phyloP scores from a whole-genome alignment of 2,797 vertebrate species.

The Bradypodion ventrale region DNA sequence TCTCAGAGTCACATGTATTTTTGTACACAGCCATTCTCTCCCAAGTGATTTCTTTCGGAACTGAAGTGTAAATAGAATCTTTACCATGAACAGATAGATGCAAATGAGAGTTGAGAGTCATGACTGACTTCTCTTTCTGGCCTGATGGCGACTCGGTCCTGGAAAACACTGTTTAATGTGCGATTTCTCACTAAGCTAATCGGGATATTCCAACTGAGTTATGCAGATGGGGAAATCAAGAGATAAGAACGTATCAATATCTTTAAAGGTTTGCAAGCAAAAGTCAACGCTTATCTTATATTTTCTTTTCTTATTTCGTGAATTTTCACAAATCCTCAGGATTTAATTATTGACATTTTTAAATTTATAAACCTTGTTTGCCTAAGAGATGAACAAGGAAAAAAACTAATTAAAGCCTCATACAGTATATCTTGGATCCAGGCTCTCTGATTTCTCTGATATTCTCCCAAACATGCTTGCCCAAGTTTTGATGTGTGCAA shows the following conservation, averaged over 20 bases:
- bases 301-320: too few species aligned
- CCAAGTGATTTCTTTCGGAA: not conserved
- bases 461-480: too few species aligned
- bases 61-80: too few species aligned
- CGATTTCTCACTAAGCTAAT: not conserved
- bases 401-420: too few species aligned
- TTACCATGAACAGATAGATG: not conserved
- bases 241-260: not conserved
- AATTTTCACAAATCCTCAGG: not conserved
- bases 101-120: not conserved
- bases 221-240: not conserved
- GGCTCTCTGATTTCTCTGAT: too few species aligned
- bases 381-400: not conserved
- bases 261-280: not conserved
- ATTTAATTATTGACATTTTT: not conserved
- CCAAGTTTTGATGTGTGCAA: too few species aligned
- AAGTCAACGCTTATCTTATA: too few species aligned
- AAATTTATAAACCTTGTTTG: not conserved
- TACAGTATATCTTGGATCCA: too few species aligned
- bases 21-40: not conserved
- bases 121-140: not conserved
- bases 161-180: not conserved
- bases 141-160: not conserved
- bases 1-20: not conserved
- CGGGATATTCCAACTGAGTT: not conserved